Conservation (phyloP, 2,113 vertebrate genomes). For the Trematomus loennbergii region DNA sequence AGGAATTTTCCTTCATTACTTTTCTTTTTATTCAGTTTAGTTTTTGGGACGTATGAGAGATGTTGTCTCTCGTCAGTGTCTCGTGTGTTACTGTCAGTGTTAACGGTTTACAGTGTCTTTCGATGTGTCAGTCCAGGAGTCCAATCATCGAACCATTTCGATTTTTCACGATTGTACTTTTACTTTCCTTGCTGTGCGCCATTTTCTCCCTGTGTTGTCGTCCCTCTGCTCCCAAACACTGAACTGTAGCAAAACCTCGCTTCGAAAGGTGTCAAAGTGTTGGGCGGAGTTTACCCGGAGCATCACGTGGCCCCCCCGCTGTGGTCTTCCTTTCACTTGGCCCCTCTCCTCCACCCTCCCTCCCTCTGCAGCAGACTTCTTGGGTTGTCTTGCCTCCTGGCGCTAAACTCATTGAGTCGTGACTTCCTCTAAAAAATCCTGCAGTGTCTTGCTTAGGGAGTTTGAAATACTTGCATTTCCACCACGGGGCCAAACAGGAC, state of each 20-base stretch:
- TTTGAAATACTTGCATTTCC: slow-evolving; percentile 40
- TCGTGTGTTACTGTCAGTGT: slow-evolving; percentile 80
- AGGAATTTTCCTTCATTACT: slow-evolving; percentile 62
- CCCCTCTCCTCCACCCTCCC: slow-evolving; percentile 14
- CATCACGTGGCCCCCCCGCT: background rate
- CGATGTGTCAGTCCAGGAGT: slow-evolving; percentile 62
- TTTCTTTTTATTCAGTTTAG: slow-evolving; percentile 29
- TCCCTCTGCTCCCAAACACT: slow-evolving; percentile 13
- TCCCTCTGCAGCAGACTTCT: slow-evolving; percentile 38
- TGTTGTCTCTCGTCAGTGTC: slow-evolving; percentile 58
- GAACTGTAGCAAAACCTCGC: slow-evolving; percentile 57
- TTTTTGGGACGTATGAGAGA: slow-evolving; percentile 49
- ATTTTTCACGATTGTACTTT: background rate
- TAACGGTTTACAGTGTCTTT: slow-evolving; percentile 77
- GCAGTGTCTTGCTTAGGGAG: slow-evolving; percentile 40
- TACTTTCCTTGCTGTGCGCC: background rate
- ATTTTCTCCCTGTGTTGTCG: background rate
- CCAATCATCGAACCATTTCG: background rate
- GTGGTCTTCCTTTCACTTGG: slow-evolving; percentile 25
- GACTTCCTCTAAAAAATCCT: slow-evolving; percentile 50
- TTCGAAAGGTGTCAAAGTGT: slow-evolving; percentile 31
- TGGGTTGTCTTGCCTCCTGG: slow-evolving; percentile 42
- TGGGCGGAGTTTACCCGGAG: slow-evolving; percentile 25
- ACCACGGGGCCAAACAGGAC: slow-evolving; percentile 28
- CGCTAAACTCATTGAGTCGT: slow-evolving; percentile 41